phyloP scores from a whole-genome alignment of 2,888 invertebrate genomes.

The Aleiodes alternator region DNA sequence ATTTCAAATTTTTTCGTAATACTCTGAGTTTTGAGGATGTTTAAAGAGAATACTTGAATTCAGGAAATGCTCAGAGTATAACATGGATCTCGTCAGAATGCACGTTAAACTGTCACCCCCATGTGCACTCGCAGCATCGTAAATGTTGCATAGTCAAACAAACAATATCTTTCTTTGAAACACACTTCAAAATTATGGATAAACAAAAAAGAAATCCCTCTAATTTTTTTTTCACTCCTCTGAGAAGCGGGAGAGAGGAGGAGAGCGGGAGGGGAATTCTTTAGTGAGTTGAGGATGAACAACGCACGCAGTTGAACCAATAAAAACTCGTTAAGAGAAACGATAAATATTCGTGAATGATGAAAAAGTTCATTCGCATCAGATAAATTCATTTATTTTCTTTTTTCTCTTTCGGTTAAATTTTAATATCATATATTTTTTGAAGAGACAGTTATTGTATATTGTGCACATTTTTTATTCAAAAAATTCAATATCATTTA shows the following conservation, averaged over 20 bases:
- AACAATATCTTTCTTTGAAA: slow-evolving; percentile 57
- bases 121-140: slow-evolving; percentile 53
- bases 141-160: slow-evolving; percentile 58
- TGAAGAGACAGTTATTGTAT: not conserved
- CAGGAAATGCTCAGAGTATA: slow-evolving; percentile 2
- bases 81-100: slow-evolving; percentile 58
- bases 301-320: slow-evolving; percentile 28
- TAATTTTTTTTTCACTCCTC: not conserved
- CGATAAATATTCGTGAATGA: slow-evolving; percentile 15
- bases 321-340: slow-evolving; percentile 29
- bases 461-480: too few relatives aligned
- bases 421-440: not conserved
- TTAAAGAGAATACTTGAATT: slow-evolving; percentile 4
- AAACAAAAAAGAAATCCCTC: slow-evolving; percentile 20
- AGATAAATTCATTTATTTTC: slow-evolving; percentile 30
- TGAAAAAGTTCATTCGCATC: slow-evolving; percentile 28
- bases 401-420: slow-evolving; percentile 1
- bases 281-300: slow-evolving; percentile 19
- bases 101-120: slow-evolving; percentile 60
- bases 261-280: too few relatives aligned
- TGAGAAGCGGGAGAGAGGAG: slow-evolving; percentile 9
- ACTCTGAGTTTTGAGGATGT: not conserved
- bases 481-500: too few relatives aligned
- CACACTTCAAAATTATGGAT: slow-evolving; percentile 56
- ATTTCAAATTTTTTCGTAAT: not conserved